Evolutionary conservation across 1,140 invertebrate genomes (phyloP).

Genomic region (Tetramorium parvispinum): DNA sequence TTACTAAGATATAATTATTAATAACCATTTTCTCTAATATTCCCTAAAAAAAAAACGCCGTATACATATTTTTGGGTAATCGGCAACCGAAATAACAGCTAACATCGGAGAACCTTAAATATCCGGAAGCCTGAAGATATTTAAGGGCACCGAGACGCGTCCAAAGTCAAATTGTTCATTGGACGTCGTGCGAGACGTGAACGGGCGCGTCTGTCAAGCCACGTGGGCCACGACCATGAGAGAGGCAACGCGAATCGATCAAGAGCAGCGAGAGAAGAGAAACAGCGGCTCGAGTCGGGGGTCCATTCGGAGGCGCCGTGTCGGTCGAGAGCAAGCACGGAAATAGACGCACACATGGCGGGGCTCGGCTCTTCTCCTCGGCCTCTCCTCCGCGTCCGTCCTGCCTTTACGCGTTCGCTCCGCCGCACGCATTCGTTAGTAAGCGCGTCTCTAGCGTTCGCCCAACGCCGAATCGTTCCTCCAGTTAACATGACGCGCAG

Average conservation of each 20-base stretch:
- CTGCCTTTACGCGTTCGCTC: constrained; percentile 17
- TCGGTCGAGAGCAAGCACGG: constrained; percentile 78
- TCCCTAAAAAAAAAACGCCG: not conserved
- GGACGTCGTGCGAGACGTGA: constrained; percentile 15
- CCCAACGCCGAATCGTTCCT: not conserved
- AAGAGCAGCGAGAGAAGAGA: constrained; percentile 32
- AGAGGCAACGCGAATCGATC: constrained; percentile 11
- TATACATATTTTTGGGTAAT: not conserved
- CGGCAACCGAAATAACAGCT: not conserved
- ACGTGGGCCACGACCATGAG: constrained; percentile 33
- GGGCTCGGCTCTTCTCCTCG: constrained; percentile 77
- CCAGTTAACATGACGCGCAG: constrained; percentile 28
- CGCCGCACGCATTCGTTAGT: not conserved
- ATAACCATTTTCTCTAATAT: not conserved
- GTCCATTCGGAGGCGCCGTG: constrained; percentile 64
- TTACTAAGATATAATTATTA: not conserved
- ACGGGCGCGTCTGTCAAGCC: constrained; percentile 13
- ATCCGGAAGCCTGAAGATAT: not conserved
- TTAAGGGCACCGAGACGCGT: too few relatives aligned
- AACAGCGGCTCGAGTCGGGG: constrained; percentile 11
- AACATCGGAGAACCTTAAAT: not conserved
- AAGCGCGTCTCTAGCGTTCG: constrained; percentile 17
- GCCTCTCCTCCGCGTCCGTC: constrained; percentile 53
- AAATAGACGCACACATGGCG: constrained; percentile 84
- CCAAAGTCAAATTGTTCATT: not conserved